phyloP scores from a whole-genome alignment of 2,797 vertebrate species.

The Threskiornis aethiopicus region DNA sequence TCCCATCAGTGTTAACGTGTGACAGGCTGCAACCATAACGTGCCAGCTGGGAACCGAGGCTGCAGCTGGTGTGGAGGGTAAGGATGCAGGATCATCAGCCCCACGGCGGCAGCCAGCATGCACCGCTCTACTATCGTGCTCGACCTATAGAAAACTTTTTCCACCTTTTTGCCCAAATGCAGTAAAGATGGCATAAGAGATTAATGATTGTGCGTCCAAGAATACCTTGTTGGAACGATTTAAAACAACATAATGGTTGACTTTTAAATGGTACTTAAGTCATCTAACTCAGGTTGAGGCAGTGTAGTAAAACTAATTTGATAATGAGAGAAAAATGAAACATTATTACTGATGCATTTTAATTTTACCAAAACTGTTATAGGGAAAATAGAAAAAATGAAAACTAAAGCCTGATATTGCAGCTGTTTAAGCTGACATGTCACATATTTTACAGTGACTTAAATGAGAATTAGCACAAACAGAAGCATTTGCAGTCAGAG shows the following conservation, averaged over 20 bases:
- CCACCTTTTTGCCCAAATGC: neutral
- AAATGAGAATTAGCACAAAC: neutral
- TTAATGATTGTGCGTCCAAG: neutral
- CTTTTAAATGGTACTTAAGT: neutral
- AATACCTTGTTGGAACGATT: neutral
- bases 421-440: neutral
- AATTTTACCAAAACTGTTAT: neutral
- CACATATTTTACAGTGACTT: neutral
- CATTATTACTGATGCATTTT: neutral
- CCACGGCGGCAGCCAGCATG: neutral
- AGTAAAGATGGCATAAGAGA: neutral
- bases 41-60: neutral
- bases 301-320: neutral
- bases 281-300: neutral
- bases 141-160: fast-evolving
- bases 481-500: neutral
- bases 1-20: fast-evolving
- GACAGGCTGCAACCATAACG: fast-evolving
- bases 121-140: fast-evolving
- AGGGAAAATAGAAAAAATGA: neutral
- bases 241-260: neutral
- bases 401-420: neutral
- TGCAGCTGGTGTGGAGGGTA: neutral
- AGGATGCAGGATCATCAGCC: neutral
- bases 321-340: conserved; percentile 11